Evolutionary conservation across 2,797 vertebrate genomes (phyloP).

Genomic region (Microctenopoma steveboyesi): DNA sequence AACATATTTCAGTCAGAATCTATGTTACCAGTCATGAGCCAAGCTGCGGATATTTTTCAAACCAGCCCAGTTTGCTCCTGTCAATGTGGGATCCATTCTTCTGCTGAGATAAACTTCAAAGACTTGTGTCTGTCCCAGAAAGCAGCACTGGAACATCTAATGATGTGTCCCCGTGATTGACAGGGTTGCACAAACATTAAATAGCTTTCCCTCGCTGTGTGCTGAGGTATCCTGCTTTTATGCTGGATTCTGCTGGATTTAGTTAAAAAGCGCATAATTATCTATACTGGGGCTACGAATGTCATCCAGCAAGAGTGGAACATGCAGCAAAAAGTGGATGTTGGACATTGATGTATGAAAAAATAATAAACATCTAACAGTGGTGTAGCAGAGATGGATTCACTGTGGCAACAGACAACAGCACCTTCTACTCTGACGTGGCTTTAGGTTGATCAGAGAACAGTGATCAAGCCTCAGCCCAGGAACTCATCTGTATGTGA

Average conservation of each 20-base stretch:
- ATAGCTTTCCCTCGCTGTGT: conserved; percentile 18
- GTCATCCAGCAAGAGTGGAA: conserved; percentile 32
- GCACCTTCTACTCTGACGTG: conserved; percentile 4
- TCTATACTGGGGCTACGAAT: conserved; percentile 40
- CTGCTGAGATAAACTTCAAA: conserved; percentile 41
- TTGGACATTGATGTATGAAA: conserved; percentile 19
- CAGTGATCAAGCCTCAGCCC: conserved; percentile 9
- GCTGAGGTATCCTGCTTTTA: conserved; percentile 23
- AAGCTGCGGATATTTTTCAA: background rate
- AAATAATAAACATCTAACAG: conserved; percentile 6
- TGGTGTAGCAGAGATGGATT: background rate
- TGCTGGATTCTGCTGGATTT: conserved; percentile 27
- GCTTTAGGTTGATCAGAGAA: background rate
- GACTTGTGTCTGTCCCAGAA: conserved; percentile 5
- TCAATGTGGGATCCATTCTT: conserved; percentile 16
- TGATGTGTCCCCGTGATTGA: conserved; percentile 49
- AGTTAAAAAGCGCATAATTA: conserved; percentile 46
- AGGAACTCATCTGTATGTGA: background rate
- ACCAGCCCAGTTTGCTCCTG: background rate
- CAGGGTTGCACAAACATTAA: conserved; percentile 34
- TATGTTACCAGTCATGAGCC: background rate
- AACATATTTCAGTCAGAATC: conserved; percentile 16
- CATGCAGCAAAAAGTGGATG: conserved; percentile 19
- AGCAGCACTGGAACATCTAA: conserved; percentile 34
- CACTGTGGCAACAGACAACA: conserved; percentile 6